Evolutionary conservation across 2,888 invertebrate species (phyloP), one percentile per base, ranked within the genome.

Genomic region (Dusona sp.): DNA sequence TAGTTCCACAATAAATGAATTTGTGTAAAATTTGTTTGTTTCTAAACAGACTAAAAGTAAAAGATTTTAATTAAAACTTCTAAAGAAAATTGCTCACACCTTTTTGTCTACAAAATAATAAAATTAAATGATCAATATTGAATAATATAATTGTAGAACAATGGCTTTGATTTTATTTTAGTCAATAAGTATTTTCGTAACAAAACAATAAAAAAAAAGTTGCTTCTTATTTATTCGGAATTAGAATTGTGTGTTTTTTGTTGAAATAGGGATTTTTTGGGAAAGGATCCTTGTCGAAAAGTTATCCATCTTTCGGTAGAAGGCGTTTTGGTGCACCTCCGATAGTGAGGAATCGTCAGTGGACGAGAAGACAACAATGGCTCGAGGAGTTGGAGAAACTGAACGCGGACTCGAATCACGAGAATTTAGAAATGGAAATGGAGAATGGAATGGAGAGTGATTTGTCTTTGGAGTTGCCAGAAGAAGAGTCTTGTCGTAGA

Each of bases 191-290:
- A 61, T 61, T 29, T 29, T 61, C 16, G 29, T 29, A 16, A 29
- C 29, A 4, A 29, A 61, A 29, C 7, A 29, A 61, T 29, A 3
- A 7, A 16, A 61, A n/a, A n/a, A n/a, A n/a, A n/a, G n/a, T 29
- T 4, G 13, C 7, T 61, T 16, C 1, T 29, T 29, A 1, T 48
- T 8, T 11, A 57, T 85, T 61, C 11, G 42, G 1, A 29, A 29
- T 29, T 61, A 6, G 16, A 29, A 61, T 13, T 16, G 25, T 29
- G 13, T 73, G 54, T 61, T 38, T 38, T 29, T 25, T 13, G 16
- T 11, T 42, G 9, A 57, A 57, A 45, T 86, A 95, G 94, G 98
- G 98, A 0, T 97, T 95, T 92, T 98, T 97, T 94, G 98, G 98
- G 0, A 97, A 97, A 94, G 97, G 97, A 1, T 96, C 96, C 9